Base-by-base conservation (phyloP, 2,888 invertebrate species). In the Heliconius sara region DNA sequence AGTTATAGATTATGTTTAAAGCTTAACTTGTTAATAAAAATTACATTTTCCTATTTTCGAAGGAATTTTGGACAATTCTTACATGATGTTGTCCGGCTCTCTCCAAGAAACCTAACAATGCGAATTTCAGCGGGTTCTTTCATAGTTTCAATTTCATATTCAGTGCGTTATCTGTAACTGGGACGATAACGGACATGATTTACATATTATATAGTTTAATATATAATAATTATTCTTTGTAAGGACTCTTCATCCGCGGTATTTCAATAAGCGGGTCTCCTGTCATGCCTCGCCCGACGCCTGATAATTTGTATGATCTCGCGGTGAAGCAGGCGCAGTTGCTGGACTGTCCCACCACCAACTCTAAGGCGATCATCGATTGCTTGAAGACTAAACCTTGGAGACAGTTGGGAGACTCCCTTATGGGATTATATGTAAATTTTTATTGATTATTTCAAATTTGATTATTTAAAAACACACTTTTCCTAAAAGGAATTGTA, bases 211-310 rank as follows among this genome's bases (percentile, higher is more conserved):
- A 13, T 25, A 63, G 63, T 13, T 63, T 16, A 27, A 13, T 22
- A 39, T n/a, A 70, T 72, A 13, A 27, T 30, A 7, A 30, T 12
- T 72, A 72, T 34, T 73, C 52, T 22, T 12, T 39, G 3, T 25
- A 86, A 96, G 96, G 96, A 74, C 91, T 97, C 0, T 97, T 97
- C 89, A 97, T 97, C 86, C 95, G 96, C 77, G 97, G 95, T 0
- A 96, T 97, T 30, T 95, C 96, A 0, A 96, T 97, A 96, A 97
- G 97, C 85, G 97, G 96, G 0, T 95, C 97, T 0, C 94, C 95
- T 0, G 92, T 95, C 0, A 93, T 93, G 1, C 96, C 96, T 73
- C 95, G 94, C 88, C 92, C 95, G 0, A 88, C 96, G 19, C 95
- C 96, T 0, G 83, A 88, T 0, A 89, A 96, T 81, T 96, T 96